These are phyloP conservation scores for Hoplostethus mediterraneus DNA, from an alignment of 2,797 vertebrate species.

Conservation along the genomic window DNA sequence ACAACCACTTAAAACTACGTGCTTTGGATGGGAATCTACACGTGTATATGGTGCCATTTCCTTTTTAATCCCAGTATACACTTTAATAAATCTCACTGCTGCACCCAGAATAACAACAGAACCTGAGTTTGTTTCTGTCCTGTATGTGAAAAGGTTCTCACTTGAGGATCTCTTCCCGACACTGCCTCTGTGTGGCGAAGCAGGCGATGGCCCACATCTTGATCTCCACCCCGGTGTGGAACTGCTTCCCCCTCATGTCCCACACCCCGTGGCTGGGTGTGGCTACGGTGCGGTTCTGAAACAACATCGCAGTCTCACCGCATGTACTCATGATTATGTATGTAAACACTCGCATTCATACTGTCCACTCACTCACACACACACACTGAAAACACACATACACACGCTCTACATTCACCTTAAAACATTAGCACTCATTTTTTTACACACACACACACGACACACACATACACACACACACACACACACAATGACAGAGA, in stretches of 20 bases:
- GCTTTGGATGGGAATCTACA: neutral
- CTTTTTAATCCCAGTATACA: neutral
- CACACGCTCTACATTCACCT: constrained; percentile 35
- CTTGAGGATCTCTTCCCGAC: constrained; percentile 98
- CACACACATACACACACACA: constrained; percentile 16
- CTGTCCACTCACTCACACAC: constrained; percentile 26
- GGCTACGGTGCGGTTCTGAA: constrained; percentile 96
- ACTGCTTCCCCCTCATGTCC: constrained; percentile 99
- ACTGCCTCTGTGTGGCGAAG: constrained; percentile 98
- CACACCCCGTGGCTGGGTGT: constrained; percentile 98
- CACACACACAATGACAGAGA: constrained; percentile 10
- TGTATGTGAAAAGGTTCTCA: constrained; percentile 76
- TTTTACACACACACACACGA: constrained; percentile 25
- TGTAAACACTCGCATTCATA: constrained; percentile 45
- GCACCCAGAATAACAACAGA: neutral
- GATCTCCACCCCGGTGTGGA: constrained; percentile 98
- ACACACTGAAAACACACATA: constrained; percentile 25
- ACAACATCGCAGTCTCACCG: constrained; percentile 73
- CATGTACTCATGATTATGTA: constrained; percentile 38
- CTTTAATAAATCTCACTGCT: neutral
- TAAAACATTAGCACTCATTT: constrained; percentile 23
- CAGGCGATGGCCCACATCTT: constrained; percentile 99
- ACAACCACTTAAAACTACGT: too few relatives aligned
- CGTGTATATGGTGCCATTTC: neutral
- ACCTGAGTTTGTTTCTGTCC: neutral